Conservation (phyloP, 1,140 invertebrate species). For the Physella acuta region DNA sequence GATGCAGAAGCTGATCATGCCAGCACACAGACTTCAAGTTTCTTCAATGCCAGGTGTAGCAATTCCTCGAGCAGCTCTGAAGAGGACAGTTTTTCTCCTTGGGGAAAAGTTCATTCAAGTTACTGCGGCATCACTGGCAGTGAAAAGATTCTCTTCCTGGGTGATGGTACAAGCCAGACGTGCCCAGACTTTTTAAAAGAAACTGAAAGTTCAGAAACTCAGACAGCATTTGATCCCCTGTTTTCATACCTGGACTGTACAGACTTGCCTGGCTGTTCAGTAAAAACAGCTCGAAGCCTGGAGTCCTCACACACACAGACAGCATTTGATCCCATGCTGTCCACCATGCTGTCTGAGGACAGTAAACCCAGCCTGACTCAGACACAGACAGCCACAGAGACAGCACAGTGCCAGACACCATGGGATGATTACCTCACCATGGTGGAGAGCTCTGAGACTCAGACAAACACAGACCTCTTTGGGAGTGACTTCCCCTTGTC, state of each 20-base stretch:
- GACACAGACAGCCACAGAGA: conserved; percentile 5
- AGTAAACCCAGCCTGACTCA: too few relatives aligned
- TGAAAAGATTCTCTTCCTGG: too few relatives aligned
- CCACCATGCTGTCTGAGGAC: too few relatives aligned
- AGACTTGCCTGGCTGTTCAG: background rate
- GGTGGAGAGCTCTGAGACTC: conserved; percentile 7
- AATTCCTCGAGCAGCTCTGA: background rate
- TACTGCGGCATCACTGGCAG: too few relatives aligned
- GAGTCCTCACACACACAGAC: conserved; percentile 17
- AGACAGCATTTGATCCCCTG: conserved; percentile 12
- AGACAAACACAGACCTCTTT: too few relatives aligned
- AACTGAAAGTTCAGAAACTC: conserved; percentile 18
- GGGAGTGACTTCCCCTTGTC: too few relatives aligned
- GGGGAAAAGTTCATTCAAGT: background rate
- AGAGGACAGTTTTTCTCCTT: background rate
- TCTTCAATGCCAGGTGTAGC: background rate
- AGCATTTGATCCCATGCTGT: background rate
- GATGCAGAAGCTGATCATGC: conserved; percentile 8
- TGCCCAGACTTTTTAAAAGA: background rate
- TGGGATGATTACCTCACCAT: conserved; percentile 2
- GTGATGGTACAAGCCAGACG: background rate
- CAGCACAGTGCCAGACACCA: conserved; percentile 18
- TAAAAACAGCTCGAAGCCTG: background rate
- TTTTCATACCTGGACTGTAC: background rate
- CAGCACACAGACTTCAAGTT: conserved; percentile 15